Evolutionary conservation across 1,140 invertebrate genomes (phyloP).

Genomic region (Bombyx mandarina): DNA sequence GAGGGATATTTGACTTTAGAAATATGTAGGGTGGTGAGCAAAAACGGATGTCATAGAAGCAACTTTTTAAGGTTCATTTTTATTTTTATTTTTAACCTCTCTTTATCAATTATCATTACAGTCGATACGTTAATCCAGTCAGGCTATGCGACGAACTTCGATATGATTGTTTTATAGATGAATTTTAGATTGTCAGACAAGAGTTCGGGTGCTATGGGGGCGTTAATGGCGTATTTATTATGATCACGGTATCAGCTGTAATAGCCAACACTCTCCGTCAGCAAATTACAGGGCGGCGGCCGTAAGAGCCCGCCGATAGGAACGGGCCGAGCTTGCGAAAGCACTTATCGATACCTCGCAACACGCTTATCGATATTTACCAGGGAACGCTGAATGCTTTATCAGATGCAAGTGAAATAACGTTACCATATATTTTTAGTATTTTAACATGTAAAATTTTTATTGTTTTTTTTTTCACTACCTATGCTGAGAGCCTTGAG

Average conservation of each 20-base stretch:
- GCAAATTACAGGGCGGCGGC: slow-evolving; percentile 68
- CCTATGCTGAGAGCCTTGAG: no score
- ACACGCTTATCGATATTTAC: slow-evolving; percentile 29
- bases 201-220: slow-evolving; percentile 61
- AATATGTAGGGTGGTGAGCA: no score
- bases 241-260: slow-evolving; percentile 67
- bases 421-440: slow-evolving; percentile 19
- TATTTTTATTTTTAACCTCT: no score
- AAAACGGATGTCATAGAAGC: no score
- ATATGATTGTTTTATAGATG: no score
- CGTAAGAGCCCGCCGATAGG: slow-evolving; percentile 45
- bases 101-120: no score
- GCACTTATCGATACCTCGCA: slow-evolving; percentile 41
- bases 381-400: slow-evolving; percentile 23
- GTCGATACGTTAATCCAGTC: no score
- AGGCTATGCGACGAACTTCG: no score
- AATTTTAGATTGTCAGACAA: slow-evolving; percentile 11
- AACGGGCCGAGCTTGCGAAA: slow-evolving; percentile 22
- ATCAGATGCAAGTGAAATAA: slow-evolving; percentile 35
- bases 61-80: no score
- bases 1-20: no score
- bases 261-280: slow-evolving; percentile 62
- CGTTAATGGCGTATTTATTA: slow-evolving; percentile 71
- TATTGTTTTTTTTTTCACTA: no score
- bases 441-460: background rate